Evolutionary conservation across 2,797 vertebrate genomes (phyloP).

Genomic region (Aeoliscus strigatus): DNA sequence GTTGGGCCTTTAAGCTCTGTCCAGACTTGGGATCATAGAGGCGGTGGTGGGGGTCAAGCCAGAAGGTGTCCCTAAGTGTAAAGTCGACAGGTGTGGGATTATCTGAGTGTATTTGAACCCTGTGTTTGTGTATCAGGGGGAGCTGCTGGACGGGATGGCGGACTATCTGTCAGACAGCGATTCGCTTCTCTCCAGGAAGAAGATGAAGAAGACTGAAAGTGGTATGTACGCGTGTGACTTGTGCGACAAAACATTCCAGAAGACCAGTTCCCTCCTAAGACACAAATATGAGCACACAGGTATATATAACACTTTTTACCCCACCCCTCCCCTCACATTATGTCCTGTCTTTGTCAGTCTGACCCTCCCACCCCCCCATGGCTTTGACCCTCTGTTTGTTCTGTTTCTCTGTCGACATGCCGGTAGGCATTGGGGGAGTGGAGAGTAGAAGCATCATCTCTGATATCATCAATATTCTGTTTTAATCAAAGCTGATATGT

Average conservation of each 20-base stretch:
- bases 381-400: too few relatives aligned
- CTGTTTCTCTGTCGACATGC: too few relatives aligned
- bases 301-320: too few relatives aligned
- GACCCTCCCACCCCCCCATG: too few relatives aligned
- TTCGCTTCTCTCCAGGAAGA: constrained; percentile 92
- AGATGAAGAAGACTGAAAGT: constrained; percentile 94
- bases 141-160: constrained; percentile 89
- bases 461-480: too few relatives aligned
- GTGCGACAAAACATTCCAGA: constrained; percentile 99
- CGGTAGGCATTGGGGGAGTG: too few relatives aligned
- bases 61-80: constrained; percentile 57
- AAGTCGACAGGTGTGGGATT: constrained; percentile 66
- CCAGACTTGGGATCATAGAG: constrained; percentile 67
- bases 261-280: constrained; percentile 95
- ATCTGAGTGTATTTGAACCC: too few relatives aligned
- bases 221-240: constrained; percentile 97
- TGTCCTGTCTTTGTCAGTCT: constrained; percentile 4
- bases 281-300: constrained; percentile 99
- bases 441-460: too few relatives aligned
- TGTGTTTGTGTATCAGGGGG: constrained; percentile 82
- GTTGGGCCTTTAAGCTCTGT: constrained; percentile 72
- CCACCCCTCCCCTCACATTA: too few relatives aligned
- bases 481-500: too few relatives aligned
- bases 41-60: constrained; percentile 15
- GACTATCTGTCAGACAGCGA: constrained; percentile 98